These are phyloP conservation scores for Salticus scenicus DNA, from an alignment of 2,888 invertebrate species.

Conservation along the genomic window DNA sequence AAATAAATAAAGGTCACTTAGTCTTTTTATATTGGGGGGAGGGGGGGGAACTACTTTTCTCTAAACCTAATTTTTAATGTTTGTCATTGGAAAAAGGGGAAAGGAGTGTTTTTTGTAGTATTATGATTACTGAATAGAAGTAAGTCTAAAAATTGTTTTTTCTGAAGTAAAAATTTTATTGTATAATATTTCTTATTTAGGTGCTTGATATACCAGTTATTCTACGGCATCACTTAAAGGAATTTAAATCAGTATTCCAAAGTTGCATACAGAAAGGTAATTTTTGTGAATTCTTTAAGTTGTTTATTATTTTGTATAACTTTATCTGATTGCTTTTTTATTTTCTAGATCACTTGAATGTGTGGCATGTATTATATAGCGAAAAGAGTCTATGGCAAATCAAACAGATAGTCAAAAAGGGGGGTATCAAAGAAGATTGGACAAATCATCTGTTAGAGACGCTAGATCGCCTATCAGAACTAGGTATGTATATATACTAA, in stretches of 20 bases:
- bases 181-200: background rate
- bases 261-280: conserved; percentile 14
- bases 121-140: too few relatives aligned
- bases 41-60: too few relatives aligned
- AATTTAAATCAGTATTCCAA: background rate
- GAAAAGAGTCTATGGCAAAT: conserved; percentile 76
- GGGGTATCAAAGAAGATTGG: conserved; percentile 72
- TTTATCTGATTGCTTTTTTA: background rate
- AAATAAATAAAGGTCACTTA: too few relatives aligned
- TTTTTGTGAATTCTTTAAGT: background rate
- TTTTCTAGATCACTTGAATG: conserved; percentile 64
- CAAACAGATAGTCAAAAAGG: conserved; percentile 75
- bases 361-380: conserved; percentile 69
- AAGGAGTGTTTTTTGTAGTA: too few relatives aligned
- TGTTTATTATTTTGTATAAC: background rate
- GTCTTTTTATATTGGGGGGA: too few relatives aligned
- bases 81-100: too few relatives aligned
- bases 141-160: too few relatives aligned
- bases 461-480: conserved; percentile 68
- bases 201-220: background rate
- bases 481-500: conserved; percentile 31
- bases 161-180: too few relatives aligned
- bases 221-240: too few relatives aligned
- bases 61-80: too few relatives aligned
- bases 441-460: conserved; percentile 64